phyloP scores from a whole-genome alignment of 2,797 vertebrate species.

The Danio tinwini region DNA sequence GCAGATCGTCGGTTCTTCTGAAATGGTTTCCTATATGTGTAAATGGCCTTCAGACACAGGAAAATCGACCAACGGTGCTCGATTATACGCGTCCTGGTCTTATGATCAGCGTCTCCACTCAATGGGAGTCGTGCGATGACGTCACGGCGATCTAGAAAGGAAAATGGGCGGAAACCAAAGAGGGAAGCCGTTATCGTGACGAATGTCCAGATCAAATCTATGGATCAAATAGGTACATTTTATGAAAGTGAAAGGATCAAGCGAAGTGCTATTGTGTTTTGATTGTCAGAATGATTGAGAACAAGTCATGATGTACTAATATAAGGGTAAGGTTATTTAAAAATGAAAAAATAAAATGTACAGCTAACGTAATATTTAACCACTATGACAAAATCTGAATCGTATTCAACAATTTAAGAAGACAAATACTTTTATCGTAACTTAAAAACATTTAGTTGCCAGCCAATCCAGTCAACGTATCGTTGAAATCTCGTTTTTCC shows the following conservation, averaged over 20 bases:
- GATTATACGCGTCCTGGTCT: neutral
- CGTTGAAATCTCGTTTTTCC: conserved; percentile 41
- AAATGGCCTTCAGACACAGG: neutral
- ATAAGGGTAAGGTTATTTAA: neutral
- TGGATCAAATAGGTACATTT: neutral
- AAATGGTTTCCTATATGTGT: neutral
- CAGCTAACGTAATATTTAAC: neutral
- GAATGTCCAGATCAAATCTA: neutral
- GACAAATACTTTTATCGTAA: neutral
- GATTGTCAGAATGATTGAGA: neutral
- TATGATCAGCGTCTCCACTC: conserved; percentile 26
- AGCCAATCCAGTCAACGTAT: conserved; percentile 30
- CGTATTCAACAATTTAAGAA: neutral
- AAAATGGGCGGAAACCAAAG: conserved; percentile 32
- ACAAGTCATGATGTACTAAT: neutral
- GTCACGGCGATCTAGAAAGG: conserved; percentile 6
- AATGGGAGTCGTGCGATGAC: conserved; percentile 35
- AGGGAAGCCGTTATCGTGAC: conserved; percentile 11
- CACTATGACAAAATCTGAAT: neutral
- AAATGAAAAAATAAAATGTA: neutral
- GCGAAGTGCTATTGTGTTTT: neutral
- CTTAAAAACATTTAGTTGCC: neutral
- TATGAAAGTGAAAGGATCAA: neutral
- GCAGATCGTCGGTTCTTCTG: neutral
- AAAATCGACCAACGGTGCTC: neutral